Base-by-base conservation (phyloP, 2,113 vertebrate genomes). In the Apistogramma diplotaenia region DNA sequence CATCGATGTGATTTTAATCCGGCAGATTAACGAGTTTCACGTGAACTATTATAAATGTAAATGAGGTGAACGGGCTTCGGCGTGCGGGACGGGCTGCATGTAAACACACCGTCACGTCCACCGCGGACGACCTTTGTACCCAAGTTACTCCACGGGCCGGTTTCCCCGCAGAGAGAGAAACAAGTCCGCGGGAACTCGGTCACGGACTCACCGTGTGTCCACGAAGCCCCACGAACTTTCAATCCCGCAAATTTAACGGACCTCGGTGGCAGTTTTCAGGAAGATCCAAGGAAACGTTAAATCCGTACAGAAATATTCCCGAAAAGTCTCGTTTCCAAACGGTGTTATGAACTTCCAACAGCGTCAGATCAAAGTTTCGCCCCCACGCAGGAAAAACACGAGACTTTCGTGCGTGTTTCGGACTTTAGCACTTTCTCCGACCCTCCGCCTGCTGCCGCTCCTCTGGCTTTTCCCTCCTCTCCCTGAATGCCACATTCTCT, bases 401-500 rank as follows among this genome's bases (percentile, higher is more conserved):
- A 19, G 16, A 13, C 7, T 59, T 21, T 0, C 0, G 3, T 1
- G 40, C 23, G 12, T 33, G 33, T 29, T 15, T n/a, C 1, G 7
- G 13, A 78, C 53, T 85, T 82, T 9, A 1, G 40, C 0, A 58
- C 78, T 81, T 86, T 29, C 16, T 13, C 1, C 9, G 31, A 27
- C 60, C 11, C 46, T 23, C 21, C 12, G 46, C 10, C 0, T 4
- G 19, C 21, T 5, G 18, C 2, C 27, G 72, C 2, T 29, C 6
- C 79, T 71, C n/a, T 78, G 0, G 76, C 55, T 84, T 81, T 82
- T 79, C 85, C 78, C 76, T 88, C 88, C 74, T 40, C 70, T 70
- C 78, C 84, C 37, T 84, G 74, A 89, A 86, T 87, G 81, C 85
- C 88, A 23, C 87, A 89, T 75, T 87, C 88, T 59, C 75, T 55